phyloP scores from a whole-genome alignment of 1,140 invertebrate species.

The Caerostris extrusa region DNA sequence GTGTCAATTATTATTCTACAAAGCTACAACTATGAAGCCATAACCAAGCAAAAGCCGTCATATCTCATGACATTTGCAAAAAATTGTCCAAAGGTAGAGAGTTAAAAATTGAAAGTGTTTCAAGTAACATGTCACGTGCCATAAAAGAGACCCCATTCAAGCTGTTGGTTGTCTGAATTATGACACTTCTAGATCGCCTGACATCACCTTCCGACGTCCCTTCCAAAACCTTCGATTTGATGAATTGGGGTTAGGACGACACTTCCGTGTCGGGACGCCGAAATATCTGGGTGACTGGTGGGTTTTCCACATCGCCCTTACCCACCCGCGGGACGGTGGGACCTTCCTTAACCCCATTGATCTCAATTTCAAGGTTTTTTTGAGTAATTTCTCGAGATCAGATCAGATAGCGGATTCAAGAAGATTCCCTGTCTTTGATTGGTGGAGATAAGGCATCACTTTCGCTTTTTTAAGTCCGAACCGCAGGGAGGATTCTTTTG shows the following conservation, averaged over 20 bases:
- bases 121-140: background rate
- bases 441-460: constrained; percentile 15
- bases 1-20: too few species aligned
- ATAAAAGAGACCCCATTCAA: too few species aligned
- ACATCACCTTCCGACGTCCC: background rate
- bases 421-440: background rate
- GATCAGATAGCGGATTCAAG: background rate
- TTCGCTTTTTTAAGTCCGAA: background rate
- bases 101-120: background rate
- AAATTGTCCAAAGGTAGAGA: background rate
- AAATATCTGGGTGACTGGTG: constrained; percentile 49
- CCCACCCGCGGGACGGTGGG: background rate
- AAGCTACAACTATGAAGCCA: too few species aligned
- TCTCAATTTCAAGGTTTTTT: constrained; percentile 26
- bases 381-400: constrained; percentile 2
- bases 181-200: background rate
- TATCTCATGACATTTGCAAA: background rate
- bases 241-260: constrained; percentile 54
- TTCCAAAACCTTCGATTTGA: constrained; percentile 8
- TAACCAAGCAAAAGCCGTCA: too few species aligned
- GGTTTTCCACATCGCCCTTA: constrained; percentile 4
- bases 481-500: background rate
- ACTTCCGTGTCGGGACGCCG: constrained; percentile 42
- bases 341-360: background rate
- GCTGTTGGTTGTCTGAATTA: background rate